Evolutionary conservation across 2,113 vertebrate genomes (phyloP).

Genomic region (Muscicapa adusta): DNA sequence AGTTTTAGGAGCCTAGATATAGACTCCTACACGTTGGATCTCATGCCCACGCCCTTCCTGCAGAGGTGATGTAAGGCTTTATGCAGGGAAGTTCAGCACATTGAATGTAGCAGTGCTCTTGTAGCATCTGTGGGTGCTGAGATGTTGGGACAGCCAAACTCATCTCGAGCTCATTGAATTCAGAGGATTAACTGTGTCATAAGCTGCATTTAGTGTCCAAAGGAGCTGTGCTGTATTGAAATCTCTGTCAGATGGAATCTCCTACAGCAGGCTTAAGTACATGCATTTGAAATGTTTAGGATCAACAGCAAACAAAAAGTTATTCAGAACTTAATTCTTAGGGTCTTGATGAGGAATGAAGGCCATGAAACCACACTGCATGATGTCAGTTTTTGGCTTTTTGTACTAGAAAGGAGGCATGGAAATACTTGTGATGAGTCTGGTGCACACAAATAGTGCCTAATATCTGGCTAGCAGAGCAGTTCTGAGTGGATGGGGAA

Average conservation of each 20-base stretch:
- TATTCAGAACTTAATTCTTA: not conserved
- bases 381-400: not conserved
- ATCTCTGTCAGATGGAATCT: not conserved
- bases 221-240: not conserved
- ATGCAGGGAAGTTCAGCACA: not conserved
- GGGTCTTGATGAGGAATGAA: not conserved
- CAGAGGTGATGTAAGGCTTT: not conserved
- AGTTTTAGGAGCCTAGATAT: not conserved
- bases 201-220: constrained; percentile 9
- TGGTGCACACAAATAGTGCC: not conserved
- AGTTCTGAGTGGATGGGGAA: not conserved
- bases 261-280: not conserved
- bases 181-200: not conserved
- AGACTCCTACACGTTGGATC: not conserved
- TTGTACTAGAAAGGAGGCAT: not conserved
- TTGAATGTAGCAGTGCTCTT: too few species aligned
- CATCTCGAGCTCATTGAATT: not conserved
- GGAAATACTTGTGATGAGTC: not conserved
- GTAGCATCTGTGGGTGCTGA: not conserved
- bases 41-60: not conserved
- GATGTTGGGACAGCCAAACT: not conserved
- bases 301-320: not conserved
- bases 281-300: not conserved
- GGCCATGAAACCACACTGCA: not conserved
- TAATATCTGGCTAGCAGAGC: not conserved